phyloP scores from a whole-genome alignment of 2,888 invertebrate species.

The Ceramica pisi region DNA sequence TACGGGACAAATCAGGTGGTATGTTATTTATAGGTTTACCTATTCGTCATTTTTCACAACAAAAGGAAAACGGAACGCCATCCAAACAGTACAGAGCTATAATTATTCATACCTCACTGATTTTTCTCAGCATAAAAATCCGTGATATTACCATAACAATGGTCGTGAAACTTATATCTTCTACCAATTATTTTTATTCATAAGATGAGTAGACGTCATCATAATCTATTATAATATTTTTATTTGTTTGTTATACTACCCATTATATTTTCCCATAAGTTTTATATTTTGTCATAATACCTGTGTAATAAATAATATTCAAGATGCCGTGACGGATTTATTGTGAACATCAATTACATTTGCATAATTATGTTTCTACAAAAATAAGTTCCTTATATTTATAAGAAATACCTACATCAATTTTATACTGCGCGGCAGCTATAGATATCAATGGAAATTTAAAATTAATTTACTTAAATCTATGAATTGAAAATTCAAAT shows the following conservation, averaged over 20 bases:
- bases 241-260: constrained; percentile 39
- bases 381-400: neutral
- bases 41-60: constrained; percentile 18
- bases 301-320: constrained; percentile 34
- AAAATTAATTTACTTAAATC: neutral
- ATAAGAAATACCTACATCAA: constrained; percentile 4
- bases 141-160: constrained; percentile 62
- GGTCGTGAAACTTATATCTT: constrained; percentile 48
- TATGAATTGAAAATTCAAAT: constrained; percentile 25
- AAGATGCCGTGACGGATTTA: constrained; percentile 52
- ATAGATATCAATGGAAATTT: neutral
- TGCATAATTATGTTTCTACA: constrained; percentile 17
- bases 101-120: constrained; percentile 44
- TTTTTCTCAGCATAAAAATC: constrained; percentile 55
- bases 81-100: constrained; percentile 22
- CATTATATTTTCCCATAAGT: constrained; percentile 58
- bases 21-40: neutral
- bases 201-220: constrained; percentile 54
- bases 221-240: constrained; percentile 21
- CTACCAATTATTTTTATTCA: constrained; percentile 44
- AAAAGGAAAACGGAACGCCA: constrained; percentile 14
- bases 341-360: constrained; percentile 23
- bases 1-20: neutral
- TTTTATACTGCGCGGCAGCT: neutral
- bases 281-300: constrained; percentile 19